Evolutionary conservation across 23 tunicate species (phyloP), one percentile per base, ranked within the genome.

Genomic region (Trididemnum miniatum): DNA sequence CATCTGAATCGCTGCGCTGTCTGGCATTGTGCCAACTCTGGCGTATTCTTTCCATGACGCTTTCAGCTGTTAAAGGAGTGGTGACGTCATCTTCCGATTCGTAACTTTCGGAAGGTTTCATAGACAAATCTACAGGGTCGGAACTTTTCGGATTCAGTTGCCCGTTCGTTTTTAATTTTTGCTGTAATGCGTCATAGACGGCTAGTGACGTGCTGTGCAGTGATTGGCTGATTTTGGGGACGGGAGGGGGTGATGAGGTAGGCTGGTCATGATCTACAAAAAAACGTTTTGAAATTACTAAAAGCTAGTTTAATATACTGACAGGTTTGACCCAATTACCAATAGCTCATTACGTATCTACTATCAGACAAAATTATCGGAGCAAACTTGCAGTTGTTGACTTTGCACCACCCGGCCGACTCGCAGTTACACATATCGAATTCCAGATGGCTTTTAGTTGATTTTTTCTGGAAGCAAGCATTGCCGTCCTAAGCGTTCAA

Each of bases 11-110:
- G 71, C 71, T 35, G 22, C 65, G 34, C 15, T 71, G 66, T 20
- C 84, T 59, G 65, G 84, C 84, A 54, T 79, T 71, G 72, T 86
- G 84, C 90, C 90, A 86, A 59, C 84, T 86, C 36, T 65, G 64
- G 31, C 90, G 83, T 1, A 86, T 9, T 25, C 90, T 78, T 66
- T 86, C 90, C 60, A 86, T 71, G 37, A 86, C 84, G 80, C 81
- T 82, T 28, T 79, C 63, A 0, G 87, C 87, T 51, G 72, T 76
- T 1, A 65, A 35, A 0, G 89, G 75, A 22, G 76, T 38, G 31
- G 35, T 3, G 24, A 52, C 72, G 76, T 76, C 74, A 18, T 73
- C 67, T 20, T 59, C 72, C 20, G 82, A 60, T 22, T 63, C 71
- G 65, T 22, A 35, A 28, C 38, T 75, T 24, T 80, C 82, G 67